Evolutionary conservation across 2,113 vertebrate genomes (phyloP).

Genomic region (Micronisus gabar): DNA sequence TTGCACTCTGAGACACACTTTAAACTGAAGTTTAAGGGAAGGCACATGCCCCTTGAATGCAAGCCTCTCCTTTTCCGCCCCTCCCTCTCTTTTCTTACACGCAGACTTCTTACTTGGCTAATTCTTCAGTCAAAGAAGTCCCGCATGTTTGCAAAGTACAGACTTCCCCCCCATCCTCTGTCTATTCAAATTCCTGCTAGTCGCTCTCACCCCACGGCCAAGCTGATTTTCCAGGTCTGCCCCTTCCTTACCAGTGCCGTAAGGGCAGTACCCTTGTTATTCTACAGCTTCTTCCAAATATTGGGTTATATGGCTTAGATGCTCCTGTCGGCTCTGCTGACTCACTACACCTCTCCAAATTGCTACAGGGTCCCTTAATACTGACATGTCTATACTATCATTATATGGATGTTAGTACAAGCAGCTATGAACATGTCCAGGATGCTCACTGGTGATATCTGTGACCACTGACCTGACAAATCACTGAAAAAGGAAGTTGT

Average conservation of each 20-base stretch:
- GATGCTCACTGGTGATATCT: neutral
- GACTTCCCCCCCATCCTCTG: neutral
- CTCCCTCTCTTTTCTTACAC: neutral
- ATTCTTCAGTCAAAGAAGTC: neutral
- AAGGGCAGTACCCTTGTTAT: neutral
- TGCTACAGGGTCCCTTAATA: neutral
- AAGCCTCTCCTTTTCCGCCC: neutral
- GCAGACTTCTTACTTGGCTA: neutral
- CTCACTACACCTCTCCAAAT: neutral
- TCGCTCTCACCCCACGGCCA: neutral
- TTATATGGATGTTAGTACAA: accelerated
- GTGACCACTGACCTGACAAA: neutral
- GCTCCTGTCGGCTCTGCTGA: neutral
- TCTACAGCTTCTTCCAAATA: neutral
- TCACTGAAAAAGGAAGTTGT: neutral
- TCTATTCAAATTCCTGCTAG: neutral
- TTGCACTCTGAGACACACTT: neutral
- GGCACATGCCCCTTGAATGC: neutral
- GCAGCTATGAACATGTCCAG: neutral
- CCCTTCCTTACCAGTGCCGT: neutral
- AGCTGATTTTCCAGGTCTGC: neutral
- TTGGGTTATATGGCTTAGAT: neutral
- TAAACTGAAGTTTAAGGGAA: neutral
- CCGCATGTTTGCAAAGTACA: neutral
- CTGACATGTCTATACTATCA: neutral